These are phyloP conservation scores for Abrostola tripartita DNA, from an alignment of 2,888 invertebrate genomes.

Conservation along the genomic window DNA sequence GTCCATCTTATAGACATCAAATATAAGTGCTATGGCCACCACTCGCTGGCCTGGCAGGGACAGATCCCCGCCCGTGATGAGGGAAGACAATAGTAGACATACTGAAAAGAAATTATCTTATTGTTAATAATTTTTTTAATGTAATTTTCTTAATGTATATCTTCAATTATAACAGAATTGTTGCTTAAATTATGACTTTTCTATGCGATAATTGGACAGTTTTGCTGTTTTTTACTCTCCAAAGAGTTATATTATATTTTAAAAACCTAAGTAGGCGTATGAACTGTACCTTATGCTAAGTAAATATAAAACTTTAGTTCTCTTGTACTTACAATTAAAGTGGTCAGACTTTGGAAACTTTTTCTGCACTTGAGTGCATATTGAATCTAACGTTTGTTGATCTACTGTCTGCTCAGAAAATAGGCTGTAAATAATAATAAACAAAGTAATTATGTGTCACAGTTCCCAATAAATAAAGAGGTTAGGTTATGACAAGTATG, in stretches of 20 bases:
- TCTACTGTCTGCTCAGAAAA: conserved; percentile 92
- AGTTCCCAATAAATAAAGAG: conserved; percentile 33
- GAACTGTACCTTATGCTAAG: conserved; percentile 5
- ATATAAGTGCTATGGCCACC: conserved; percentile 80
- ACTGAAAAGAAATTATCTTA: conserved; percentile 64
- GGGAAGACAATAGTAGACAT: conserved; percentile 81
- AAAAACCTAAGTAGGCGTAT: background rate
- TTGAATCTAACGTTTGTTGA: conserved; percentile 92
- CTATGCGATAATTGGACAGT: background rate
- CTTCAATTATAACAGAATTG: background rate
- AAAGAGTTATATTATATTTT: background rate
- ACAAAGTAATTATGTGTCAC: conserved; percentile 25
- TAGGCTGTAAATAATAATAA: conserved; percentile 85
- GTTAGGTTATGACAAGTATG: conserved; percentile 45
- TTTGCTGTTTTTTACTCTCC: background rate
- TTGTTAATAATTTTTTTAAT: background rate
- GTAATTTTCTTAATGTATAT: background rate
- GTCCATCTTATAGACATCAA: conserved; percentile 81
- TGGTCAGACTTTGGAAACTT: conserved; percentile 93
- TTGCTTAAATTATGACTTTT: background rate
- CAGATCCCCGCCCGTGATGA: conserved; percentile 83
- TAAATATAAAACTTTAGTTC: conserved; percentile 23
- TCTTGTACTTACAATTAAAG: conserved; percentile 90
- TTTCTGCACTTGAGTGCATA: conserved; percentile 93
- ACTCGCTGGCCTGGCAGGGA: conserved; percentile 83